Evolutionary conservation across 2,888 invertebrate species (phyloP), one percentile per base, ranked within the genome.

Genomic region (Eurois occulta): DNA sequence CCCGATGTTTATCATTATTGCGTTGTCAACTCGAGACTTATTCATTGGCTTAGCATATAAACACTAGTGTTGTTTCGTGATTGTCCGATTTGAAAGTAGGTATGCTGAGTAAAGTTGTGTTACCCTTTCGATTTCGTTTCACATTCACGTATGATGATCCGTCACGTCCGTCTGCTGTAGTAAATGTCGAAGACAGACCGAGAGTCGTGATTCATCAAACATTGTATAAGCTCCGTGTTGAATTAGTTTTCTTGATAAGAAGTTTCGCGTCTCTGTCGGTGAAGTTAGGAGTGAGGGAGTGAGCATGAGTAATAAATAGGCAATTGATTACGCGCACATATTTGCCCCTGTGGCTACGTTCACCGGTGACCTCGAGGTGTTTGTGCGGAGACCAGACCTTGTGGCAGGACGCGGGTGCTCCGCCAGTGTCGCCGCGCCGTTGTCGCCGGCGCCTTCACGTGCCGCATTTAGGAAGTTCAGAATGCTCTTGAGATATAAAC

Each of bases 291-390:
- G 82, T 83, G 75, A 89, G 80, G 78, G 86, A 90, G 88, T 79
- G 76, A 84, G 86, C 75, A 81, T 72, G 77, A 83, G 76, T 78
- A 84, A 85, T 88, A 85, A 89, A 88, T 90, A 91, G 80, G 81
- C 83, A 79, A 92, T 92, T 90, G 92, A 93, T 91, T 91, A 93
- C 91, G 91, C 89, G 91, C 90, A 91, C 91, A 92, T 91, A 92
- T 92, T 93, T 93, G 92, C 90, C 90, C 90, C 91, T 87, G 92
- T 91, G 71, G 66, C 77, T 71, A 94, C 96, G 92, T 95, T 96
- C 96, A 95, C 96, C 86, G 91, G 86, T 87, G 95, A 95, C 96
- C 96, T 95, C 95, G 96, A 85, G 83, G 89, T 81, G 89, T 90
- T 89, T 90, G 91, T 91, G 92, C 89, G 90, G 89, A 84, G 89